These are phyloP conservation scores for Potamilus streckersoni DNA, from an alignment of 1,140 invertebrate genomes.

Conservation along the genomic window DNA sequence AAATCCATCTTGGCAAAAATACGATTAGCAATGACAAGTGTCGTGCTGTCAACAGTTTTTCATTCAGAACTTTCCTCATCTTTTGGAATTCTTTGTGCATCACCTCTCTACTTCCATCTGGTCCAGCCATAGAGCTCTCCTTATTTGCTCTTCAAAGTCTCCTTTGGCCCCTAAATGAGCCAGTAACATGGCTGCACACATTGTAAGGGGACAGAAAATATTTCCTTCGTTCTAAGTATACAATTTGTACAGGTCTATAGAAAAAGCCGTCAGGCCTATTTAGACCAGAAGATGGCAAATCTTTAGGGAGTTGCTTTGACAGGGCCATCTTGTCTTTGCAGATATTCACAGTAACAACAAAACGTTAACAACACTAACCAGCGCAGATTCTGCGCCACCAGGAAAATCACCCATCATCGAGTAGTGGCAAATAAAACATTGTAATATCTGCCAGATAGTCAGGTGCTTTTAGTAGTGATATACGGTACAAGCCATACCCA, in stretches of 20 bases:
- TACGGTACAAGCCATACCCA: too few relatives aligned
- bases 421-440: too few relatives aligned
- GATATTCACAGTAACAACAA: too few relatives aligned
- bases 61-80: slow-evolving; percentile 3
- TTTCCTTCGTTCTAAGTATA: slow-evolving; percentile 60
- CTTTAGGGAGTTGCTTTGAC: too few relatives aligned
- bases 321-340: too few relatives aligned
- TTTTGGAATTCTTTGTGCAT: slow-evolving; percentile 24
- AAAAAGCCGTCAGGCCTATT: slow-evolving; percentile 3
- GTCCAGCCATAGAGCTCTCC: slow-evolving; percentile 16
- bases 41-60: slow-evolving; percentile 68
- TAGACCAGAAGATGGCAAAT: too few relatives aligned
- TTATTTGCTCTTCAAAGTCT: slow-evolving; percentile 76
- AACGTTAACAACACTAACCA: too few relatives aligned
- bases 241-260: slow-evolving; percentile 1
- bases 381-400: too few relatives aligned
- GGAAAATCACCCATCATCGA: too few relatives aligned
- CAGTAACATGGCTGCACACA: slow-evolving; percentile 74
- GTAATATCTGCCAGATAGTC: too few relatives aligned
- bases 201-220: slow-evolving; percentile 77
- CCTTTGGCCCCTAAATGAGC: slow-evolving; percentile 77
- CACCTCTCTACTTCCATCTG: slow-evolving; percentile 7
- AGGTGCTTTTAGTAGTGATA: too few relatives aligned
- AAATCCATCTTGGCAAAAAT: slow-evolving; percentile 70
- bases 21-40: slow-evolving; percentile 81